phyloP scores from a whole-genome alignment of 2,797 vertebrate genomes.

The Pantherophis alleghaniensis region DNA sequence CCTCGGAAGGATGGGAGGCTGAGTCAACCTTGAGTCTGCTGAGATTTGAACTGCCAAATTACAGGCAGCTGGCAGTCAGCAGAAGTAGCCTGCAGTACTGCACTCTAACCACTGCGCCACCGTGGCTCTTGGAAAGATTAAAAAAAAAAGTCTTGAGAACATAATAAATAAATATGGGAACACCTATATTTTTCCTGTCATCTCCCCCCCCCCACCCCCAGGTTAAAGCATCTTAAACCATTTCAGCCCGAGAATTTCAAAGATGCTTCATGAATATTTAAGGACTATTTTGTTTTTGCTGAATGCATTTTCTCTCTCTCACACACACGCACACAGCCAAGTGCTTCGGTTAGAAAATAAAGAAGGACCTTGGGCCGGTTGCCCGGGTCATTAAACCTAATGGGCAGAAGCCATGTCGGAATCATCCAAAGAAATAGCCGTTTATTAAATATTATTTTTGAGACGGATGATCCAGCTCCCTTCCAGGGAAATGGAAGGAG shows the following conservation, averaged over 20 bases:
- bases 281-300: conserved; percentile 55
- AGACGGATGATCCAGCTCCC: neutral
- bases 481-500: neutral
- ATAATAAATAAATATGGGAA: neutral
- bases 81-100: no score
- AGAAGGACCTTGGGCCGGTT: neutral
- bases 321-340: neutral
- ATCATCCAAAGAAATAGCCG: fast-evolving
- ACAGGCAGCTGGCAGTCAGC: no score
- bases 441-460: neutral
- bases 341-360: neutral
- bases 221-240: conserved; percentile 14
- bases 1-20: no score
- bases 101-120: no score
- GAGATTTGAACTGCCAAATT: no score
- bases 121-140: neutral
- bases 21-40: no score
- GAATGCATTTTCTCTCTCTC: conserved; percentile 37
- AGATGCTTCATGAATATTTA: conserved; percentile 59
- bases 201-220: no score
- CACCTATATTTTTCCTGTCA: neutral
- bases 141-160: neutral
- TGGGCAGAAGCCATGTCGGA: neutral
- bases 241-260: conserved; percentile 20
- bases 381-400: neutral